These are phyloP conservation scores for Orchestia grillus DNA, from an alignment of 1,140 invertebrate species.

Conservation along the genomic window DNA sequence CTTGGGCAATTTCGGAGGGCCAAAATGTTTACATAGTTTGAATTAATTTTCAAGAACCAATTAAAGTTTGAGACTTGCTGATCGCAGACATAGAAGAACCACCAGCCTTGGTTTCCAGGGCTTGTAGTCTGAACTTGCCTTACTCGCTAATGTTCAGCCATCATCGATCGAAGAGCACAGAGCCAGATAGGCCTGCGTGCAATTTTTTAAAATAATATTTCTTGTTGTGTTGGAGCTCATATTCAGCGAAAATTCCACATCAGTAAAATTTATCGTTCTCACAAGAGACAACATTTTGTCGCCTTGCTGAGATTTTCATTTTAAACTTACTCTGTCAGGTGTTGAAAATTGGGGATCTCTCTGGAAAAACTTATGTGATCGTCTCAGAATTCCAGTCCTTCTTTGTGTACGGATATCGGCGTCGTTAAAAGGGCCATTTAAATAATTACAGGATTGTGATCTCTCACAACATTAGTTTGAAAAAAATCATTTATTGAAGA, in stretches of 20 bases:
- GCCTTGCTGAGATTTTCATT: background rate
- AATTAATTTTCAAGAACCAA: conserved; percentile 25
- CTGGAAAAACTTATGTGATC: no score
- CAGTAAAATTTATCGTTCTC: background rate
- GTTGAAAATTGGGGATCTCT: no score
- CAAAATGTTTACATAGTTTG: conserved; percentile 37
- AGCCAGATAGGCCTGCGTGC: background rate
- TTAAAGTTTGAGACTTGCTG: conserved; percentile 25
- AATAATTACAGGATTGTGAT: no score
- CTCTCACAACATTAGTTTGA: no score
- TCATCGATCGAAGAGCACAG: background rate
- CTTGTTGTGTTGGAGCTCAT: background rate
- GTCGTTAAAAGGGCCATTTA: no score
- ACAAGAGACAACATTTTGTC: background rate
- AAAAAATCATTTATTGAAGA: no score
- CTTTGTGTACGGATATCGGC: no score
- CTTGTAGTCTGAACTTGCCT: background rate
- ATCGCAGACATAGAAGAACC: conserved; percentile 23
- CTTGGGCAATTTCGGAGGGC: background rate
- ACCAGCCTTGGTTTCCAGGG: background rate
- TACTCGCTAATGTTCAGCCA: background rate
- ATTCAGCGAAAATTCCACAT: background rate
- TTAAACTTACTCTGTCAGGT: no score
- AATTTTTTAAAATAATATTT: background rate
- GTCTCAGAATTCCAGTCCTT: no score